Conservation (phyloP, 2,113 vertebrate species). For the Channa maculata region DNA sequence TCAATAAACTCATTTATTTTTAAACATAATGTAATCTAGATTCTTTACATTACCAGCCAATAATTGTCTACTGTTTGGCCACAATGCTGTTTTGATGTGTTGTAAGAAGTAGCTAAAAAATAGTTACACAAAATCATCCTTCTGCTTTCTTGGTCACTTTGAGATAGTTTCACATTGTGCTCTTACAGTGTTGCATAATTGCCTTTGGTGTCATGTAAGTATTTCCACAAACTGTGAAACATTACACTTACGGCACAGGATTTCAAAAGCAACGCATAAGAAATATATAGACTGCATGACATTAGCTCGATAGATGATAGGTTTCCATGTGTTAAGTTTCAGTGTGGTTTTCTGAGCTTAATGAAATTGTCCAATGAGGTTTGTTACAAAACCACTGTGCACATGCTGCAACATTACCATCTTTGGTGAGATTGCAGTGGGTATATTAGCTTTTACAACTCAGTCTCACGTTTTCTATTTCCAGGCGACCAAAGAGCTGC, state of each 20-base stretch:
- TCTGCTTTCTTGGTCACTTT: slow-evolving; percentile 30
- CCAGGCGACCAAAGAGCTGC: slow-evolving; percentile 31
- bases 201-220: slow-evolving; percentile 25
- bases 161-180: slow-evolving; percentile 3
- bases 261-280: neutral
- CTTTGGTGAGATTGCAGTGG: neutral
- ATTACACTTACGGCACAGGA: neutral
- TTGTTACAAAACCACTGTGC: neutral
- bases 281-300: too few species aligned
- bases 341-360: too few species aligned
- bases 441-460: neutral
- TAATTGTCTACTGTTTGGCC: neutral
- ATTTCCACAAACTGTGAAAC: slow-evolving; percentile 1
- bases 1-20: too few species aligned
- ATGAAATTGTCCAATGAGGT: neutral
- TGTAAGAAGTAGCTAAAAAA: neutral
- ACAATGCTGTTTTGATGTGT: neutral
- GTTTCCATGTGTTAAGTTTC: too few species aligned
- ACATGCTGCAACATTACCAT: neutral
- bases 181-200: slow-evolving; percentile 38
- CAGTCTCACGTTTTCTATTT: neutral
- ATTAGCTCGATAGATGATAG: too few species aligned
- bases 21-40: too few species aligned
- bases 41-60: too few species aligned
- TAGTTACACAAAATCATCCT: slow-evolving; percentile 7